phyloP scores from a whole-genome alignment of 2,888 invertebrate species.

The Tinea semifulvella region DNA sequence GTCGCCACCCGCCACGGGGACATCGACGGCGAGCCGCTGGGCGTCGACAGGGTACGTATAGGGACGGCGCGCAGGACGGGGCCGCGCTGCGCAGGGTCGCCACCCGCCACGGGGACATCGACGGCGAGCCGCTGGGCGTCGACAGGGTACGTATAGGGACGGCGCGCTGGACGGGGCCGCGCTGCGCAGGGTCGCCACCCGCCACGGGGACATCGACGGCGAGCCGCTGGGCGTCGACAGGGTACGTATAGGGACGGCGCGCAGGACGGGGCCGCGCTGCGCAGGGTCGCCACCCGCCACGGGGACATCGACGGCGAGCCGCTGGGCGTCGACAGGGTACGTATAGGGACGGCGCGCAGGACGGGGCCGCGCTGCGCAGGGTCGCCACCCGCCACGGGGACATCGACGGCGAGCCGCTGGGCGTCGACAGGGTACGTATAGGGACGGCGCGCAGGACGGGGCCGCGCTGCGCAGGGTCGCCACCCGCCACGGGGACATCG shows the following conservation, averaged over 20 bases:
- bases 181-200: conserved; percentile 69
- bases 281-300: conserved; percentile 30
- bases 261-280: conserved; percentile 68
- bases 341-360: conserved; percentile 78
- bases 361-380: conserved; percentile 71
- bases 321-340: conserved; percentile 72
- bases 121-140: not conserved
- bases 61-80: no score
- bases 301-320: conserved; percentile 36
- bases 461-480: conserved; percentile 79
- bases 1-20: conserved; percentile 41
- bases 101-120: not conserved
- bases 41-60: conserved; percentile 13
- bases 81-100: not conserved
- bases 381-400: conserved; percentile 26
- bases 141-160: no score
- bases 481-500: conserved; percentile 49
- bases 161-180: conserved; percentile 85
- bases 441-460: conserved; percentile 71
- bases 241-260: not conserved
- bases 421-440: conserved; percentile 87
- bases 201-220: conserved; percentile 39
- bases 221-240: conserved; percentile 29
- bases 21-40: conserved; percentile 45
- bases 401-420: conserved; percentile 95